Conservation (phyloP, 1,140 invertebrate species). For the Schlechtendalia chinensis region DNA sequence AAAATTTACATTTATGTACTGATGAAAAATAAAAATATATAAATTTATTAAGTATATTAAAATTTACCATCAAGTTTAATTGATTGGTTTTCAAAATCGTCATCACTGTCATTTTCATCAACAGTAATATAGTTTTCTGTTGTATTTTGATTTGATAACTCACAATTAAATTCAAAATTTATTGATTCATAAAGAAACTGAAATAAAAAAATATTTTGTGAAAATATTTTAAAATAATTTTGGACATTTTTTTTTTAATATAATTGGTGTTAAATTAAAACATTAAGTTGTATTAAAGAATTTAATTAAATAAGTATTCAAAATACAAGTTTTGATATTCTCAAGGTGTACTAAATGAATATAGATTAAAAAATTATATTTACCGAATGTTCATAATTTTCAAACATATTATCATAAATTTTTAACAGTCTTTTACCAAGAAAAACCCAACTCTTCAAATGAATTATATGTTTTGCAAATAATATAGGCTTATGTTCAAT, state of each 20-base stretch:
- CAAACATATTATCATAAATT: conserved; percentile 36
- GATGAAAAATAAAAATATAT: no score
- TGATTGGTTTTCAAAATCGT: conserved; percentile 19
- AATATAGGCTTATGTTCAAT: not conserved
- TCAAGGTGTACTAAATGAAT: no score
- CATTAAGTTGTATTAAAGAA: no score
- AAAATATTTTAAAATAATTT: no score
- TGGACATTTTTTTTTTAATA: no score
- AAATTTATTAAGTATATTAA: no score
- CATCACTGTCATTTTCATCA: not conserved
- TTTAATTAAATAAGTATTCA: no score
- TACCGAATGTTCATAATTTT: conserved; percentile 42
- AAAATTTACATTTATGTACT: no score
- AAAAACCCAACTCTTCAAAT: not conserved
- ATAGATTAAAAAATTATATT: not conserved
- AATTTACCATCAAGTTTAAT: conserved; percentile 21
- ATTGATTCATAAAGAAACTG: conserved; percentile 28
- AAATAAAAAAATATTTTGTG: not conserved
- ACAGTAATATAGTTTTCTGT: not conserved
- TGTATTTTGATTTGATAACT: not conserved
- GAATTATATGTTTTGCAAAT: not conserved
- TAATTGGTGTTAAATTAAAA: no score
- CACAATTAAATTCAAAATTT: conserved; percentile 1
- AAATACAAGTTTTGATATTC: no score
- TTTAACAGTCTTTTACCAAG: conserved; percentile 28